These are phyloP conservation scores for Orcinus orca DNA, from an alignment of 2,113 vertebrate species.

Conservation along the genomic window DNA sequence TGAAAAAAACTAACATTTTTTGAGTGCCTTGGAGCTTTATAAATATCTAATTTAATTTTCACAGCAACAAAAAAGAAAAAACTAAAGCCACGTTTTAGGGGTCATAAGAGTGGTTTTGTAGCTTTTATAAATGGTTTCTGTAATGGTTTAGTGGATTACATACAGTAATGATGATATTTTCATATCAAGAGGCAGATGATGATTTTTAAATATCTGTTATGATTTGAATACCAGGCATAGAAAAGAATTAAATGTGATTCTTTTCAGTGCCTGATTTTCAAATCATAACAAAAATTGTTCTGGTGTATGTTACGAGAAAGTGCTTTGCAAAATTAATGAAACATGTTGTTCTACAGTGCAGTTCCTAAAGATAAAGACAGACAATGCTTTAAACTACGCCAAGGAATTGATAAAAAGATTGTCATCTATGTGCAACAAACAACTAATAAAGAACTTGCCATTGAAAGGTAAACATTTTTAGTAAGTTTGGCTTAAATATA, in stretches of 20 bases:
- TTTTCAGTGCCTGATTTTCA: background rate
- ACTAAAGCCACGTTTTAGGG: background rate
- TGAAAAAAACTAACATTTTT: background rate
- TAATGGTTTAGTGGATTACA: background rate
- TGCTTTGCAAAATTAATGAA: constrained; percentile 48
- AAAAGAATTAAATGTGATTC: constrained; percentile 1
- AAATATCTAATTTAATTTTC: constrained; percentile 22
- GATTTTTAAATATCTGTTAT: background rate
- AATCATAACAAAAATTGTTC: background rate
- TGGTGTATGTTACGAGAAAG: constrained; percentile 10
- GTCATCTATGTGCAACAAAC: constrained; percentile 98
- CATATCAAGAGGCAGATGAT: background rate
- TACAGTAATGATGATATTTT: background rate
- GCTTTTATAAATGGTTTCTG: background rate
- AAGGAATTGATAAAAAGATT: constrained; percentile 98
- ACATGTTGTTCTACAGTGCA: constrained; percentile 84
- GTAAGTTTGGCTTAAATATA: background rate
- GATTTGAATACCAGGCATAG: constrained; percentile 15
- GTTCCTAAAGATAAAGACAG: constrained; percentile 99
- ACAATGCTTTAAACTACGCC: constrained; percentile 97
- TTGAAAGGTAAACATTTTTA: constrained; percentile 91
- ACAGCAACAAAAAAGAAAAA: background rate
- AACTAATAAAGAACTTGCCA: constrained; percentile 97
- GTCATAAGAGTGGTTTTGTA: background rate
- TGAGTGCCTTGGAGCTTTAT: background rate